Evolutionary conservation across 37 sponge, comb jelly and placozoan genomes (phyloP).

Genomic region (Cliona cf. orientalis): DNA sequence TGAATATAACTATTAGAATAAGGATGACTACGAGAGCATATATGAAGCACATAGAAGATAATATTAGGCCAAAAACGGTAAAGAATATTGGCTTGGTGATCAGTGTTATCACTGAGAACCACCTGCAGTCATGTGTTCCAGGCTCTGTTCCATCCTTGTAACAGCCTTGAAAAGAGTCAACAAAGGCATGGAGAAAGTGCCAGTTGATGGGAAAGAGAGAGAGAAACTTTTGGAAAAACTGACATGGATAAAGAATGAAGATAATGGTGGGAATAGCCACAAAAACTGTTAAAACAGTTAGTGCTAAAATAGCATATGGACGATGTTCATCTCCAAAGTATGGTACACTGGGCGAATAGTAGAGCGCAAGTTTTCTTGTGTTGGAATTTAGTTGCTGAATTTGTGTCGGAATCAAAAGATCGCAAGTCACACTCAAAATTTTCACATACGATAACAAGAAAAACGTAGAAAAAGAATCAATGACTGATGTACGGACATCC

Average conservation of each 20-base stretch:
- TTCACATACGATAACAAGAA: not conserved
- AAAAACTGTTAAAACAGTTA: not conserved
- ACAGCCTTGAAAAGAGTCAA: conserved; percentile 1
- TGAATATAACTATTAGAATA: not conserved
- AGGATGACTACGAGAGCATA: not conserved
- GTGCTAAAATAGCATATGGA: not conserved
- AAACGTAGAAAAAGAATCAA: conserved; percentile 5
- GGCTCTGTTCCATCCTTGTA: conserved; percentile 14
- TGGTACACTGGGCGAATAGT: not conserved
- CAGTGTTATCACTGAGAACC: not conserved
- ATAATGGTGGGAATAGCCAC: not conserved
- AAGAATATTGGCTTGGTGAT: not conserved
- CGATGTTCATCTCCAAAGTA: not conserved
- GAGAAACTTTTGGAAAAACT: not conserved
- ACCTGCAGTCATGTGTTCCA: not conserved
- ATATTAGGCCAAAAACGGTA: not conserved
- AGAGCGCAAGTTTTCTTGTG: not conserved
- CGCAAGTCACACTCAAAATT: not conserved
- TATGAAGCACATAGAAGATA: not conserved
- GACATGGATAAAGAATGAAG: not conserved
- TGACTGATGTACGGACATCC: not conserved
- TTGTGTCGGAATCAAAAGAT: not conserved
- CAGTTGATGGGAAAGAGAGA: not conserved
- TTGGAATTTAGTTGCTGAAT: not conserved
- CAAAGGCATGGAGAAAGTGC: not conserved